These are phyloP conservation scores for Dryomyza anilis DNA, from an alignment of 2,888 invertebrate species.

Conservation along the genomic window DNA sequence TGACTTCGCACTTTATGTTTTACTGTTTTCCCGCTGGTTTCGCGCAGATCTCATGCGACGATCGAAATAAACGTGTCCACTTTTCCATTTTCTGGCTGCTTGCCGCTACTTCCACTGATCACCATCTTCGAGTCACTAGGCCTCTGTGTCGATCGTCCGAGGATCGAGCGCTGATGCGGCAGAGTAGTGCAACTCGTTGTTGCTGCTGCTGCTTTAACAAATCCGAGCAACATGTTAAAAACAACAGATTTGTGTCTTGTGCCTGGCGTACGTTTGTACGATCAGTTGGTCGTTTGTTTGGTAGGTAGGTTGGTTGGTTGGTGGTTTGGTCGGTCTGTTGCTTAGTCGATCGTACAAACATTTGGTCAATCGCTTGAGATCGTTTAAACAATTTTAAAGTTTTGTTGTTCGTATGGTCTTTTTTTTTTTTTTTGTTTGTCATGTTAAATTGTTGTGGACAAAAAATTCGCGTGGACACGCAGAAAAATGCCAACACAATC, in stretches of 20 bases:
- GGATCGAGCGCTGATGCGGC: background rate
- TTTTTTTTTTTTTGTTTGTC: no score
- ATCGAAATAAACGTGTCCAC: no score
- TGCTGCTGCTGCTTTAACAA: background rate
- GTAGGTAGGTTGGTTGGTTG: no score
- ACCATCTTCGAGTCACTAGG: constrained; percentile 6
- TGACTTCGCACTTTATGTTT: background rate
- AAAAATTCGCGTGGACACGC: no score
- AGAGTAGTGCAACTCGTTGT: background rate
- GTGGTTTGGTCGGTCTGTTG: no score
- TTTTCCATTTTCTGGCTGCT: constrained; percentile 4
- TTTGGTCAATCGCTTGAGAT: no score
- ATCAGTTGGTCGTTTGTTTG: background rate
- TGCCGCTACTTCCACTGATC: no score
- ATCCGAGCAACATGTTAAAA: background rate
- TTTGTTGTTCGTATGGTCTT: no score
- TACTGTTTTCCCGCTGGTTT: background rate
- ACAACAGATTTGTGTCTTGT: constrained; percentile 10
- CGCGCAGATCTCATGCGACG: background rate
- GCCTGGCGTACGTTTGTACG: background rate
- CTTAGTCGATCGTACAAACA: no score
- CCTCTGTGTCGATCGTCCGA: background rate
- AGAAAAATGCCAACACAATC: no score
- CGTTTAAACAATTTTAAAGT: no score
- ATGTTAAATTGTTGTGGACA: no score